Evolutionary conservation across 1,140 invertebrate genomes (phyloP).

Genomic region (Caerostris darwini): DNA sequence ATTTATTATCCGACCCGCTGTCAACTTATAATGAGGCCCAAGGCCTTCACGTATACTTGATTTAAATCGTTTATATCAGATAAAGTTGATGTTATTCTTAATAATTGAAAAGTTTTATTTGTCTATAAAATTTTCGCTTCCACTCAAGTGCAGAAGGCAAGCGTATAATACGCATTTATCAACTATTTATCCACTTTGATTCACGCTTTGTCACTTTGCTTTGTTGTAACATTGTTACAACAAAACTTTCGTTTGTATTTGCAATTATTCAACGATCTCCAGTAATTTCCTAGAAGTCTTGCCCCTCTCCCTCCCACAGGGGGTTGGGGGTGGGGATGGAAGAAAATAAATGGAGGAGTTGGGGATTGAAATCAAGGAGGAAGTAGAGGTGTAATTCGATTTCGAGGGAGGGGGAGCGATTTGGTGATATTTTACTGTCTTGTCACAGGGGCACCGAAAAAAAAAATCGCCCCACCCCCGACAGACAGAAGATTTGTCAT

Average conservation of each 20-base stretch:
- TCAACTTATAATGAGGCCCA: no score
- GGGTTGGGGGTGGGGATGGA: not conserved
- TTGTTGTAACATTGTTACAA: not conserved
- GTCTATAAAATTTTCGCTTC: no score
- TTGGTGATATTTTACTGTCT: constrained; percentile 58
- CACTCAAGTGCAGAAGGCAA: no score
- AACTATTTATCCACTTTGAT: no score
- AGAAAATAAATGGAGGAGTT: constrained; percentile 29
- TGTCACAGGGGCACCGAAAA: not conserved
- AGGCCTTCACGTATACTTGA: no score
- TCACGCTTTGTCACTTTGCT: not conserved
- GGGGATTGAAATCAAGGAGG: constrained; percentile 32
- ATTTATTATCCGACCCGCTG: no score
- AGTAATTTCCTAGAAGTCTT: constrained; percentile 14
- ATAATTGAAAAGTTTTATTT: no score
- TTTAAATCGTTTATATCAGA: no score
- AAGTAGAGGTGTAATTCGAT: constrained; percentile 54
- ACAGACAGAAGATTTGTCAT: constrained; percentile 46
- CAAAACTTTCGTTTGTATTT: constrained; percentile 37
- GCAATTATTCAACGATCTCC: constrained; percentile 21
- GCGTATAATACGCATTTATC: no score
- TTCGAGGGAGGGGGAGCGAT: constrained; percentile 19
- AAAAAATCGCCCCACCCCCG: constrained; percentile 13
- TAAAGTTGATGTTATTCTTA: no score
- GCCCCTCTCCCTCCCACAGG: not conserved